Evolutionary conservation across 2,888 invertebrate genomes (phyloP), one percentile per base, ranked within the genome.

Genomic region (Hemithea aestivaria): DNA sequence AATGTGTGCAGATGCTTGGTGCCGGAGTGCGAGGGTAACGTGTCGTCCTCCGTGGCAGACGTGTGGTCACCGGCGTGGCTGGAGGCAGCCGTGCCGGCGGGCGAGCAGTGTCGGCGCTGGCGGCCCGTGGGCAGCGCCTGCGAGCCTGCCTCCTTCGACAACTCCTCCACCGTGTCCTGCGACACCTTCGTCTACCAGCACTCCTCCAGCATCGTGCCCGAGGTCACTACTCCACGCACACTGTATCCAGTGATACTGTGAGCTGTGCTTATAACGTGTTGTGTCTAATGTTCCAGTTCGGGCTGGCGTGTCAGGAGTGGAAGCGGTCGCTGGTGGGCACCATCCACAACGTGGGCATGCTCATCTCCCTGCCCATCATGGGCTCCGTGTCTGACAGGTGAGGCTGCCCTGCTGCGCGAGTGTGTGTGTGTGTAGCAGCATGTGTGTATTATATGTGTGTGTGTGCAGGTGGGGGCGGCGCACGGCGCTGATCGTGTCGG

Each of bases 391-490:
- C 92, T 0, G 92, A 92, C 73, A 90, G 83, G 91, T 92, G 65
- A 8, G 50, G n/a, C n/a, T n/a, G n/a, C n/a, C n/a, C n/a, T n/a
- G n/a, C n/a, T n/a, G n/a, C n/a, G n/a, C n/a, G n/a, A n/a, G n/a
- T n/a, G n/a, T n/a, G n/a, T n/a, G n/a, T n/a, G n/a, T n/a, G n/a
- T n/a, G n/a, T n/a, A n/a, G n/a, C n/a, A n/a, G n/a, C n/a, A n/a
- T n/a, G n/a, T n/a, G n/a, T n/a, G n/a, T n/a, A n/a, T n/a, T n/a
- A n/a, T n/a, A n/a, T n/a, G n/a, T n/a, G n/a, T n/a, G n/a, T n/a
- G n/a, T n/a, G n/a, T n/a, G n/a, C 76, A 91, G 90, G 88, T 93
- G 88, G 69, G 93, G 93, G 1, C 88, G 93, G 2, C 88, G 90
- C 32, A 87, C 88, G 21, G 88, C 91, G 26, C 72, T 92, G 54